Evolutionary conservation across 1,140 invertebrate species (phyloP), one percentile per base, ranked within the genome.

Genomic region (Ectropis grisescens): DNA sequence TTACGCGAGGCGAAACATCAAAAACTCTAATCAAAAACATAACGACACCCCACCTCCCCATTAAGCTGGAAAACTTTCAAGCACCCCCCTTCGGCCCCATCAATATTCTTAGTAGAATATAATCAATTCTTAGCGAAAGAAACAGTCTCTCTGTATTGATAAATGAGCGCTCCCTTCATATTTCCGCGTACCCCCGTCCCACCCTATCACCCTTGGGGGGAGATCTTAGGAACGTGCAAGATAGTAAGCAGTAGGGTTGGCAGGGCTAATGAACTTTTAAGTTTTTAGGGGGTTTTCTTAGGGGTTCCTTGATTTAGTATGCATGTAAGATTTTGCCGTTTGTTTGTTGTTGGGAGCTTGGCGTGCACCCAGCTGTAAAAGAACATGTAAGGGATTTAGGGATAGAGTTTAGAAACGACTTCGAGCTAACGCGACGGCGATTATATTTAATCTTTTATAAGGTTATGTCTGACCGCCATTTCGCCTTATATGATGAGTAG

Each of bases 121-220:
- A 79, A 79, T 79, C 72, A 79, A 75, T 79, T 79, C 72, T 60
- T 59, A 60, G 50, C 57, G 58, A 76, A 75, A 76, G 68, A 76
- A 75, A 80, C 69, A 75, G 68, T 69, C 65, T 59, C 67, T 46
- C 56, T 72, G 69, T 80, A 80, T 80, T 76, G 75, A 80, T 80
- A 80, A 80, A 80, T 80, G 75, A 80, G 75, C 25, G 42, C 62
- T 57, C 70, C 75, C 75, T 68, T 74, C 74, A 79, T 79, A 79
- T 75, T 79, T 75, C 69, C 72, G 67, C 57, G 57, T 59, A 33
- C 58, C 49, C 49, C 42, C 42, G 38, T 32, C 22, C 26, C 36
- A 41, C 49, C 30, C 47, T 50, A 47, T 53, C 41, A 35, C 46
- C 31, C 58, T 52, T 55, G 37, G 30, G 26, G 29, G 31, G 50